Conservation (phyloP, 2,888 invertebrate species). For the Pelosia muscerda region DNA sequence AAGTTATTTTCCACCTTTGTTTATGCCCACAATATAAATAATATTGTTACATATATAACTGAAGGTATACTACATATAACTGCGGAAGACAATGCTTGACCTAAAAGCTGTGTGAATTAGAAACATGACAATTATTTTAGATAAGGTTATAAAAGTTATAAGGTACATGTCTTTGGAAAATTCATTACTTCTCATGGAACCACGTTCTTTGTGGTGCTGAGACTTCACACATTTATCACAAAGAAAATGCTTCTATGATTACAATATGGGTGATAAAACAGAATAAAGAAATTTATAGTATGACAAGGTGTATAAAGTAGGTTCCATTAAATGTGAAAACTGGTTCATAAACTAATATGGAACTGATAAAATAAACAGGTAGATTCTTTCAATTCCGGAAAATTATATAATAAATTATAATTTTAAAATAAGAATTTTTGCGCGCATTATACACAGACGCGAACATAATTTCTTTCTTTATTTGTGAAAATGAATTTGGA, state of each 20-base stretch:
- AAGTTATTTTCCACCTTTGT: neutral
- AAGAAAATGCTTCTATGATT: neutral
- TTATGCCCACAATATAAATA: neutral
- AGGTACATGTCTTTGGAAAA: conserved; percentile 27
- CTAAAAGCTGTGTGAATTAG: neutral
- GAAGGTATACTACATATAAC: neutral
- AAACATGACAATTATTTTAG: neutral
- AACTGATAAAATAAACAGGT: no score
- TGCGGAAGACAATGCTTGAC: neutral
- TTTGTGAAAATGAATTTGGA: no score
- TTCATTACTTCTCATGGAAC: conserved; percentile 39
- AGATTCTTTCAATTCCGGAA: no score
- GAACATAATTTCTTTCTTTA: no score
- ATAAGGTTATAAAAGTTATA: conserved; percentile 19
- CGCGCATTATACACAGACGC: no score
- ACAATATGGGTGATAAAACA: neutral
- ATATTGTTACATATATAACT: neutral
- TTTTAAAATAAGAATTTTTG: no score
- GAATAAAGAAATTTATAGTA: neutral
- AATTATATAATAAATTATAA: no score
- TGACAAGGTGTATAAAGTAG: neutral
- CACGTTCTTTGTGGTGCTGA: neutral
- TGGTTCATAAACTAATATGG: no score
- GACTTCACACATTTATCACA: neutral
- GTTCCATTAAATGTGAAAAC: no score